These are phyloP conservation scores for Nomada goodeniana DNA, from an alignment of 2,888 invertebrate species.

Conservation along the genomic window DNA sequence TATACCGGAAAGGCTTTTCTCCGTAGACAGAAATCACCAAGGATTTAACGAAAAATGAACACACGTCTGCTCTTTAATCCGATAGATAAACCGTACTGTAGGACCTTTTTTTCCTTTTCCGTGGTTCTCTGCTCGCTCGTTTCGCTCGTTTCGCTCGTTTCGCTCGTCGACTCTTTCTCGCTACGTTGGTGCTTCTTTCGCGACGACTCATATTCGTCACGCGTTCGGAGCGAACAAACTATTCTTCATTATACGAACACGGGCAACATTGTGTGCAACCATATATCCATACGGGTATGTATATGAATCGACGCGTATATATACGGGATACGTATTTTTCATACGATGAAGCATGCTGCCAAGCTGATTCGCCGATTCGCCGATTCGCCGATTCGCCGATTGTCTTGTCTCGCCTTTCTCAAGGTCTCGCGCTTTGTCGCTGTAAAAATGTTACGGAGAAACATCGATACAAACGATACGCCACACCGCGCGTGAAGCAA, in stretches of 20 bases:
- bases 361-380: conserved; percentile 19
- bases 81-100: conserved; percentile 15
- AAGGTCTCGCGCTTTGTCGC: conserved; percentile 45
- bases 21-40: conserved; percentile 31
- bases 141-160: conserved; percentile 45
- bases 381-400: conserved; percentile 16
- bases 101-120: conserved; percentile 30
- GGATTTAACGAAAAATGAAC: conserved; percentile 21
- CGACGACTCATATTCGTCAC: conserved; percentile 40
- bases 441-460: conserved; percentile 31
- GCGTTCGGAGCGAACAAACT: conserved; percentile 37
- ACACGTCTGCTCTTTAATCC: background rate
- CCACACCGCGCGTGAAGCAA: background rate
- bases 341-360: conserved; percentile 15
- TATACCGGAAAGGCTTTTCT: conserved; percentile 70
- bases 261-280: background rate
- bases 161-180: conserved; percentile 38
- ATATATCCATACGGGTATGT: background rate
- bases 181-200: conserved; percentile 39
- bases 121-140: conserved; percentile 42
- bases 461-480: conserved; percentile 40
- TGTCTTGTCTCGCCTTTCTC: conserved; percentile 33
- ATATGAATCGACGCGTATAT: too few relatives aligned
- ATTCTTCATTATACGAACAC: conserved; percentile 3
- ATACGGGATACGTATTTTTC: conserved; percentile 31